These are phyloP conservation scores for Apeira syringaria DNA, from an alignment of 2,888 invertebrate genomes.

Conservation along the genomic window DNA sequence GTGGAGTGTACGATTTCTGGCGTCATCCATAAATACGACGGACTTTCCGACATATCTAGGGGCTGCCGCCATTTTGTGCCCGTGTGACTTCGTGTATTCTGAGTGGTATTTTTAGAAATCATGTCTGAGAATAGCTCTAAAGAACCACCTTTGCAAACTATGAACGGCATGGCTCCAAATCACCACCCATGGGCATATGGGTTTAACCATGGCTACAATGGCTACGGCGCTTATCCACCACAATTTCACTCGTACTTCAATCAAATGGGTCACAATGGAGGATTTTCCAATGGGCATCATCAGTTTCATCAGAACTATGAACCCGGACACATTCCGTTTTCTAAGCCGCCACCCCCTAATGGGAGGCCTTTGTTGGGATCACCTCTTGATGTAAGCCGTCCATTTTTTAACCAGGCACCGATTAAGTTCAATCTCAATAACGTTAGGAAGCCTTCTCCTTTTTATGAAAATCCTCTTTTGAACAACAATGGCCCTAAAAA, in stretches of 20 bases:
- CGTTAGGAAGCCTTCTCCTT: constrained; percentile 64
- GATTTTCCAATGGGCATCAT: constrained; percentile 50
- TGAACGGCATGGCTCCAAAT: constrained; percentile 69
- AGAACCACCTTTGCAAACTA: constrained; percentile 74
- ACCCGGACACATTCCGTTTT: constrained; percentile 53
- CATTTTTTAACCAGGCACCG: constrained; percentile 71
- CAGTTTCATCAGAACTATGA: constrained; percentile 65
- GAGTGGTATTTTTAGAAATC: constrained; percentile 10
- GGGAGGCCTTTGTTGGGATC: constrained; percentile 64
- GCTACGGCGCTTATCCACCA: constrained; percentile 73
- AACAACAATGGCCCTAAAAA: constrained; percentile 86
- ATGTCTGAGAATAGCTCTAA: constrained; percentile 72
- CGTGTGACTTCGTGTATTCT: background rate
- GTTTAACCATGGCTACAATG: constrained; percentile 65
- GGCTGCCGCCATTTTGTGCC: constrained; percentile 55
- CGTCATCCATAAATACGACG: too few relatives aligned
- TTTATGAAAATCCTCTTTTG: constrained; percentile 67
- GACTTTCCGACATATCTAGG: too few relatives aligned
- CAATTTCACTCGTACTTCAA: constrained; percentile 78
- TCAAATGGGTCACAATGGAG: constrained; percentile 62
- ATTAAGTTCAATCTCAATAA: constrained; percentile 76
- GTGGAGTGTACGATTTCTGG: too few relatives aligned
- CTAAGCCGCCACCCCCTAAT: constrained; percentile 59
- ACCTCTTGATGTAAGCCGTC: constrained; percentile 69
- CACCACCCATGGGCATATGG: constrained; percentile 75